These are phyloP conservation scores for Paramormyrops kingsleyae DNA, from an alignment of 2,113 vertebrate genomes.

Conservation along the genomic window DNA sequence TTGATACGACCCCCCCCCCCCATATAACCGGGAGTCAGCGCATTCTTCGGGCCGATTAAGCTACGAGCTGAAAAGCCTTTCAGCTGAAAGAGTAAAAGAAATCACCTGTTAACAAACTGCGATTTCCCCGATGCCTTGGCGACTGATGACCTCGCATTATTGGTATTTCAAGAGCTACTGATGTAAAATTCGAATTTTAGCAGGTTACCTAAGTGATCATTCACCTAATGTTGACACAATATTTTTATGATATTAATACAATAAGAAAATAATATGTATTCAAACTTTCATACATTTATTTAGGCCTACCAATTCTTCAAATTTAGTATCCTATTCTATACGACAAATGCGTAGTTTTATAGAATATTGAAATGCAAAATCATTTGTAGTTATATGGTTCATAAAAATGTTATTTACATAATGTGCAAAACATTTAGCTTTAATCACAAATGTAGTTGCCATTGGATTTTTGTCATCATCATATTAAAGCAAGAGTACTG, in stretches of 20 bases:
- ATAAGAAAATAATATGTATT: background rate
- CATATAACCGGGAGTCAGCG: conserved; percentile 16
- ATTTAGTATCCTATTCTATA: background rate
- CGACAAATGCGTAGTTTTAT: background rate
- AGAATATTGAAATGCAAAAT: background rate
- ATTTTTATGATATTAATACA: background rate
- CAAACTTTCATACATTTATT: background rate
- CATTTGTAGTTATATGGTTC: background rate
- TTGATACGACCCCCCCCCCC: background rate
- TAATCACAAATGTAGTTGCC: background rate
- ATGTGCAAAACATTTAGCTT: background rate
- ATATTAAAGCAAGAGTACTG: background rate
- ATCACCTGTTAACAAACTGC: conserved; percentile 7
- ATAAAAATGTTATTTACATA: background rate
- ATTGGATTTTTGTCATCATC: background rate
- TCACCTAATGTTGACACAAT: background rate
- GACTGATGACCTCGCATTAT: background rate
- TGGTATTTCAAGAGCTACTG: background rate
- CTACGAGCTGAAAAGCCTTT: background rate
- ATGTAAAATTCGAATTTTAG: background rate
- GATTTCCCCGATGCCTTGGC: background rate
- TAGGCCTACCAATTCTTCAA: background rate
- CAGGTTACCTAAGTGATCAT: background rate
- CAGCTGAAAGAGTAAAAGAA: conserved; percentile 4
- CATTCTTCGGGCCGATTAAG: conserved; percentile 7